Conservation (phyloP, 2,797 vertebrate genomes). For the Darevskia mixta region DNA sequence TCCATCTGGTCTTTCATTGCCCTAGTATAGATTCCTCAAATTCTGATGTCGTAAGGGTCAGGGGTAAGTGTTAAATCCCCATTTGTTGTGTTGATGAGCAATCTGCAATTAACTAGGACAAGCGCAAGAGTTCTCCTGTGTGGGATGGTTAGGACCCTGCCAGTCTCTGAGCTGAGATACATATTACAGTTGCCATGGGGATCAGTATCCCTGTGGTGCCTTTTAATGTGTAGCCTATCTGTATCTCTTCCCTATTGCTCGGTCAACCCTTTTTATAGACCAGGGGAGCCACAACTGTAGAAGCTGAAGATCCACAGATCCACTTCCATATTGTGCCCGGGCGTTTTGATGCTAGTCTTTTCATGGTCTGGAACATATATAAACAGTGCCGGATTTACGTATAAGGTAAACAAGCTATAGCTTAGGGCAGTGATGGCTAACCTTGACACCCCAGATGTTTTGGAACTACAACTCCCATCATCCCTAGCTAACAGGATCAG, state of each 20-base stretch:
- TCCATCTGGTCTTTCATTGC: not conserved
- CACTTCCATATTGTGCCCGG: not conserved
- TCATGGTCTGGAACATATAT: not conserved
- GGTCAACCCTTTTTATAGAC: constrained; percentile 1
- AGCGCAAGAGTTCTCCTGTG: not conserved
- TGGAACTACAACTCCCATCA: no score
- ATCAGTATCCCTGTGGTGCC: constrained; percentile 10
- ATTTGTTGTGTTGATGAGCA: not conserved
- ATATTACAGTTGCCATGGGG: constrained; percentile 7
- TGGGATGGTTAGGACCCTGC: not conserved
- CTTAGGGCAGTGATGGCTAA: no score
- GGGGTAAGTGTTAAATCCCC: not conserved
- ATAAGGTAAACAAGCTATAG: no score
- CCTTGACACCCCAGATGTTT: no score
- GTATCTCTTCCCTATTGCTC: not conserved
- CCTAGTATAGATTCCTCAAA: not conserved
- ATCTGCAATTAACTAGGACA: not conserved
- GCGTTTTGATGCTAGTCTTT: not conserved
- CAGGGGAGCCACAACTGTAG: not conserved
- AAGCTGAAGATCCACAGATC: not conserved
- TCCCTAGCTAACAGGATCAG: no score
- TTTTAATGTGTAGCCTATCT: constrained; percentile 6
- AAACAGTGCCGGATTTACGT: not conserved
- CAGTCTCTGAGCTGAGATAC: not conserved
- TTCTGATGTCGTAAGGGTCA: not conserved